Percentiles rank a stretch among this genome's conserved stretches.
phyloP scores from a whole-genome alignment of 2,797 vertebrate species.

The Protonibea diacanthus region DNA sequence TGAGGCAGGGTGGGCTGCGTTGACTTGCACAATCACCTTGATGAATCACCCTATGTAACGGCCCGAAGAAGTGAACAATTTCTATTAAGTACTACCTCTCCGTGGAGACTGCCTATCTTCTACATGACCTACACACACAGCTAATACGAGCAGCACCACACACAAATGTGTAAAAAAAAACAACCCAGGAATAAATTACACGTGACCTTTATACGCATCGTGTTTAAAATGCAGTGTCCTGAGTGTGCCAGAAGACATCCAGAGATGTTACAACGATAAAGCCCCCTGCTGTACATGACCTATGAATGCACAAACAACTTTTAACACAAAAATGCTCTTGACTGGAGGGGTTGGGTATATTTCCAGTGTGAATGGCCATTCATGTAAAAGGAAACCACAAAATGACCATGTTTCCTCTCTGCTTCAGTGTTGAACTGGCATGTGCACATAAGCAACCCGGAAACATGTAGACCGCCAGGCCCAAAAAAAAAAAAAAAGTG shows the following conservation, averaged over 20 bases:
- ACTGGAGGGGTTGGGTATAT: constrained; percentile 55
- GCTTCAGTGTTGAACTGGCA: constrained; percentile 53
- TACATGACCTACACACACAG: constrained; percentile 65
- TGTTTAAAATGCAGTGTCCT: constrained; percentile 45
- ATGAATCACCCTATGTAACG: constrained; percentile 77
- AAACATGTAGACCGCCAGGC: constrained; percentile 53
- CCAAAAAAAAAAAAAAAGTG: constrained; percentile 59
- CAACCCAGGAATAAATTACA: constrained; percentile 63
- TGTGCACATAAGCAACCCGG: constrained; percentile 51
- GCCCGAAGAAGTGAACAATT: constrained; percentile 54
- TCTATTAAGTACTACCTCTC: constrained; percentile 63
- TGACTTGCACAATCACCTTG: constrained; percentile 79
- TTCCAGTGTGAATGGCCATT: constrained; percentile 74
- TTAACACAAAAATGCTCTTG: constrained; percentile 68
- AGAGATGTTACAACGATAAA: constrained; percentile 47
- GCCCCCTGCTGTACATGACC: constrained; percentile 36
- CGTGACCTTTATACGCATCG: constrained; percentile 49
- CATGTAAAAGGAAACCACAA: constrained; percentile 80
- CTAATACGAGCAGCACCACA: constrained; percentile 34
- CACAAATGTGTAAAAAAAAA: constrained; percentile 17
- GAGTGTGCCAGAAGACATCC: constrained; percentile 20
- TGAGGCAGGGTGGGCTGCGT: constrained; percentile 54
- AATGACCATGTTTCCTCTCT: constrained; percentile 70
- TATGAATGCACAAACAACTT: constrained; percentile 72
- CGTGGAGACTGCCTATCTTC: constrained; percentile 54